These are phyloP conservation scores for Hyaena hyaena DNA, from an alignment of 2,113 vertebrate genomes.

Conservation along the genomic window DNA sequence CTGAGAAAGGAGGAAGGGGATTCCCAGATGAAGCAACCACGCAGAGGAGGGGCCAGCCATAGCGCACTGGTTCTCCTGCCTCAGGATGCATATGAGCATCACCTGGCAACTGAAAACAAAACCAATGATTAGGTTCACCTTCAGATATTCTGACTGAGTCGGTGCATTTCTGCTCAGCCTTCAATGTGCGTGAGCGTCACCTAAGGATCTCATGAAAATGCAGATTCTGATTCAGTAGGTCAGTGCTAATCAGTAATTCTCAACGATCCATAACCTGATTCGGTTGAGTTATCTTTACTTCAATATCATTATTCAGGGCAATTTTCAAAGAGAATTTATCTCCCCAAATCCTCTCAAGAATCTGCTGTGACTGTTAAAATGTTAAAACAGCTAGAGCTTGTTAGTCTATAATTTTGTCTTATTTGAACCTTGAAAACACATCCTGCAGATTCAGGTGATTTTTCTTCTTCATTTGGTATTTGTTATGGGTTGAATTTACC, in stretches of 20 bases:
- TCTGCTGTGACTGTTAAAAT: not conserved
- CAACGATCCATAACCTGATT: not conserved
- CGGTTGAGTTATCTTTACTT: not conserved
- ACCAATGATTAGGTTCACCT: not conserved
- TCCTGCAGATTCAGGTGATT: not conserved
- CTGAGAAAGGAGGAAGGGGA: too few species aligned
- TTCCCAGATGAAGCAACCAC: not conserved
- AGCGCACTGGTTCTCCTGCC: fast-evolving
- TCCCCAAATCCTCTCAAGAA: not conserved
- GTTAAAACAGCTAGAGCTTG: not conserved
- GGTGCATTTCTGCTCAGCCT: too few species aligned
- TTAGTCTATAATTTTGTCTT: not conserved
- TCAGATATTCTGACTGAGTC: not conserved
- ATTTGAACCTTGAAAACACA: not conserved
- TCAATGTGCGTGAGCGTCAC: too few species aligned
- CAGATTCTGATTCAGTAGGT: too few species aligned
- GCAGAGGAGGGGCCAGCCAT: not conserved
- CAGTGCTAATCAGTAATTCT: not conserved
- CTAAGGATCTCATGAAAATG: too few species aligned
- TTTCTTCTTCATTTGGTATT: not conserved
- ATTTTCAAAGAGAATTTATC: not conserved
- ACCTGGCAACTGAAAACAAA: not conserved
- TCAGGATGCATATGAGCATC: not conserved
- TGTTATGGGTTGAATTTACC: not conserved
- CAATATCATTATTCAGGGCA: not conserved